A percentile compares a stretch with the other conserved stretches of the same genome.
These are phyloP conservation scores for Drosophila repletoides DNA, from an alignment of 1,140 invertebrate genomes.

Conservation along the genomic window DNA sequence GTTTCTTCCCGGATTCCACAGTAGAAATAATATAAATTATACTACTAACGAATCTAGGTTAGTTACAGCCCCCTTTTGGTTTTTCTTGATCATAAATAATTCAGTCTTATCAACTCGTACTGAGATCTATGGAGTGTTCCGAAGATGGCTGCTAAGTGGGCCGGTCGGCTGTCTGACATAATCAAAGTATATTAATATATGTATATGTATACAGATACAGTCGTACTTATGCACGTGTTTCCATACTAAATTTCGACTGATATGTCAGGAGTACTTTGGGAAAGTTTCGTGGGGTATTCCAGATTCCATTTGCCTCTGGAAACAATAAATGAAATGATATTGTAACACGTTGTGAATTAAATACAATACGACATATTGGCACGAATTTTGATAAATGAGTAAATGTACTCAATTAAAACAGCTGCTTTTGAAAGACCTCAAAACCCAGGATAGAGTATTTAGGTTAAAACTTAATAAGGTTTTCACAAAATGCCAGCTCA, in stretches of 20 bases:
- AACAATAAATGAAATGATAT: no score
- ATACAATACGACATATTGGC: background rate
- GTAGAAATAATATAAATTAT: background rate
- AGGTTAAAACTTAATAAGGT: no score
- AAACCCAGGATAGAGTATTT: background rate
- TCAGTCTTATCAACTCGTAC: slow-evolving; percentile 25
- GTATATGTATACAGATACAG: background rate
- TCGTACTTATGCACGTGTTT: slow-evolving; percentile 38
- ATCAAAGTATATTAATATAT: background rate
- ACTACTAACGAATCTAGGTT: slow-evolving; percentile 6
- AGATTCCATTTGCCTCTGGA: no score
- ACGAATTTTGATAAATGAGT: background rate
- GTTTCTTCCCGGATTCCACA: background rate
- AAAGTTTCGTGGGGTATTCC: background rate
- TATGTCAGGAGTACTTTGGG: background rate
- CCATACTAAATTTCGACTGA: slow-evolving; percentile 8
- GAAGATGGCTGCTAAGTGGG: slow-evolving; percentile 6
- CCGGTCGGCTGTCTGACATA: slow-evolving; percentile 15
- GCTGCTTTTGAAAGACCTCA: background rate
- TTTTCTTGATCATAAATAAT: slow-evolving; percentile 43
- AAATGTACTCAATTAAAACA: background rate
- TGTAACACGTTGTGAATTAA: background rate
- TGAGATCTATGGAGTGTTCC: background rate
- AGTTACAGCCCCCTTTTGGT: slow-evolving; percentile 30
- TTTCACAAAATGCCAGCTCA: no score